Conservation (phyloP, 2,888 invertebrate species). For the Neoaliturus tenellus region DNA sequence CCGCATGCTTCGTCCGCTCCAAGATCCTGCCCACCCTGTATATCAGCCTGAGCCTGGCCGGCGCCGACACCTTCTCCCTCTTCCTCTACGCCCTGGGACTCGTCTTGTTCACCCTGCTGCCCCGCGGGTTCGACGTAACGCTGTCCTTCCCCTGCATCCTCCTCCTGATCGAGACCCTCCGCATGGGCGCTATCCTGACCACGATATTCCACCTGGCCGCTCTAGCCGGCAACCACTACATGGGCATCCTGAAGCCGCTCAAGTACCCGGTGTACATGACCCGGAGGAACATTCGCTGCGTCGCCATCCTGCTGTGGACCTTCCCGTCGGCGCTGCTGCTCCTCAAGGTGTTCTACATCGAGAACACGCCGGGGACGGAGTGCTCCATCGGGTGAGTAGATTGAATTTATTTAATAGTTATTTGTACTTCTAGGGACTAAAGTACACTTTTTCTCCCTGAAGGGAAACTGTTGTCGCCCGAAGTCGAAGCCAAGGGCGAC, state of each 20-base stretch:
- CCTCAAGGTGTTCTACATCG: conserved; percentile 74
- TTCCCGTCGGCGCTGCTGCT: conserved; percentile 75
- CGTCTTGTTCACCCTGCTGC: conserved; percentile 75
- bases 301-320: conserved; percentile 76
- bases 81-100: conserved; percentile 75
- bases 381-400: background rate
- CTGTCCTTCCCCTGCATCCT: conserved; percentile 65
- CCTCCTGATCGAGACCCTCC: conserved; percentile 72
- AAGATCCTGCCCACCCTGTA: conserved; percentile 55
- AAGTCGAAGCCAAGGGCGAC: no score
- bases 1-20: conserved; percentile 75
- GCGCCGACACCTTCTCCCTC: conserved; percentile 71
- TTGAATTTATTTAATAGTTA: no score
- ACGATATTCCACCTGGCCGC: conserved; percentile 79
- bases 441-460: no score
- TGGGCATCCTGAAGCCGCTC: conserved; percentile 79
- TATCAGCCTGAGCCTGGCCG: conserved; percentile 62
- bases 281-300: conserved; percentile 73
- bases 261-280: conserved; percentile 79
- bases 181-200: conserved; percentile 78
- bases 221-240: conserved; percentile 80
- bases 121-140: background rate
- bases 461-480: no score
- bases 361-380: conserved; percentile 1
- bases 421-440: no score